Percentiles rank a stretch among this genome's conserved stretches.
These are phyloP conservation scores for Hybognathus amarus DNA, from an alignment of 2,797 vertebrate genomes.

Conservation along the genomic window DNA sequence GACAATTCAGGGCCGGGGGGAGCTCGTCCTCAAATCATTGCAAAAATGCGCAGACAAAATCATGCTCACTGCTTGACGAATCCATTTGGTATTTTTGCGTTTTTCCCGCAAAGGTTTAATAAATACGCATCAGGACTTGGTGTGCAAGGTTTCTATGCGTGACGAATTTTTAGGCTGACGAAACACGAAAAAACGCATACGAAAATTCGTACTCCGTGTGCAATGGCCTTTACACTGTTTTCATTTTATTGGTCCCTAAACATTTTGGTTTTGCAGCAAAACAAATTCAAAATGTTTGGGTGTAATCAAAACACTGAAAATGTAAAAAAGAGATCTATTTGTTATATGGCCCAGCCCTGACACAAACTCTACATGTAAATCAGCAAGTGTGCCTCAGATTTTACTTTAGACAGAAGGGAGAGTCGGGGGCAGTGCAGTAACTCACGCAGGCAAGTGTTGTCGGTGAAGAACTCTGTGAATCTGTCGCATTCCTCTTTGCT, in stretches of 20 bases:
- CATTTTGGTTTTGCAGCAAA: not conserved
- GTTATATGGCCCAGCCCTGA: not conserved
- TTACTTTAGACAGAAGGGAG: not conserved
- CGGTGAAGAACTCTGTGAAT: slow-evolving; percentile 91
- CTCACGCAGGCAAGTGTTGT: slow-evolving; percentile 94
- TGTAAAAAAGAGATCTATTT: not conserved
- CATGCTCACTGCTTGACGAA: too few species aligned
- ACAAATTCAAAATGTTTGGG: not conserved
- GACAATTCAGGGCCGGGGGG: too few species aligned
- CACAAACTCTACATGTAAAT: not conserved
- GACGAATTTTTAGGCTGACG: too few species aligned
- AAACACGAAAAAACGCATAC: too few species aligned
- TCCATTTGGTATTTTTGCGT: too few species aligned
- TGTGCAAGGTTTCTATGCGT: too few species aligned
- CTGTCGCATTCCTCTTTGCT: slow-evolving; percentile 88
- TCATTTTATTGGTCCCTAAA: not conserved
- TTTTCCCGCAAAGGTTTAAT: too few species aligned
- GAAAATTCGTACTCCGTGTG: too few species aligned
- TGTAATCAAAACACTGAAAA: not conserved
- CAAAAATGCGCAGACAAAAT: too few species aligned
- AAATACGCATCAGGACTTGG: too few species aligned
- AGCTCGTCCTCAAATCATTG: too few species aligned
- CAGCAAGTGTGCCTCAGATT: not conserved
- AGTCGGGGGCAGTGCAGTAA: slow-evolving; percentile 31
- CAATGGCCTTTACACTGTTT: too few species aligned